These are phyloP conservation scores for Limnephilus marmoratus DNA, from an alignment of 2,888 invertebrate species.

Conservation along the genomic window DNA sequence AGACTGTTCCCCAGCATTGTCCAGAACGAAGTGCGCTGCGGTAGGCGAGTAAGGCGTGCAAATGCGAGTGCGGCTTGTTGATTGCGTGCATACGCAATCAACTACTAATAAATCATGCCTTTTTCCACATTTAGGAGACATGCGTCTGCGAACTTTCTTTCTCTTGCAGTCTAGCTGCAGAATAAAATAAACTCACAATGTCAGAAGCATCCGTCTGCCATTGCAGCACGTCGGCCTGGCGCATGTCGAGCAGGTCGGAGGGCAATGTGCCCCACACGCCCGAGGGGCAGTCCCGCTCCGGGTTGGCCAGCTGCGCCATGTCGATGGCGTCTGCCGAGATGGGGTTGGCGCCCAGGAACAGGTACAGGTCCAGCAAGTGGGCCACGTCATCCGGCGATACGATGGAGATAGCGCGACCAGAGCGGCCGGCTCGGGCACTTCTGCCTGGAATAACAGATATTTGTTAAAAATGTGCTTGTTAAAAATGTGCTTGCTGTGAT, in stretches of 20 bases:
- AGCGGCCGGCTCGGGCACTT: slow-evolving; percentile 95
- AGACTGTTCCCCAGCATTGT: too few relatives aligned
- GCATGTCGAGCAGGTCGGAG: slow-evolving; percentile 88
- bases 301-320: slow-evolving; percentile 68
- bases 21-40: too few relatives aligned
- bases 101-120: too few relatives aligned
- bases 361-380: slow-evolving; percentile 94
- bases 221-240: slow-evolving; percentile 84
- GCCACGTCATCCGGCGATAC: slow-evolving; percentile 94
- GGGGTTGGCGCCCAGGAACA: slow-evolving; percentile 91
- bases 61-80: too few relatives aligned
- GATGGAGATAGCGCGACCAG: slow-evolving; percentile 94
- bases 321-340: slow-evolving; percentile 71
- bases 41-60: too few relatives aligned
- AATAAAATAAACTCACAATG: slow-evolving; percentile 78
- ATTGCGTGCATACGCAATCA: too few relatives aligned
- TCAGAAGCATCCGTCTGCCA: slow-evolving; percentile 87
- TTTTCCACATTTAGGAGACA: too few relatives aligned
- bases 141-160: too few relatives aligned
- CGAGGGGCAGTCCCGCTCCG: slow-evolving; percentile 72
- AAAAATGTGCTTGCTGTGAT: not conserved
- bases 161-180: not conserved
- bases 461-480: not conserved
- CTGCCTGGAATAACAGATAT: slow-evolving; percentile 78
- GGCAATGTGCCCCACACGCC: slow-evolving; percentile 89